Conservation (phyloP, 2,888 invertebrate species). For the Lochmaea capreae region DNA sequence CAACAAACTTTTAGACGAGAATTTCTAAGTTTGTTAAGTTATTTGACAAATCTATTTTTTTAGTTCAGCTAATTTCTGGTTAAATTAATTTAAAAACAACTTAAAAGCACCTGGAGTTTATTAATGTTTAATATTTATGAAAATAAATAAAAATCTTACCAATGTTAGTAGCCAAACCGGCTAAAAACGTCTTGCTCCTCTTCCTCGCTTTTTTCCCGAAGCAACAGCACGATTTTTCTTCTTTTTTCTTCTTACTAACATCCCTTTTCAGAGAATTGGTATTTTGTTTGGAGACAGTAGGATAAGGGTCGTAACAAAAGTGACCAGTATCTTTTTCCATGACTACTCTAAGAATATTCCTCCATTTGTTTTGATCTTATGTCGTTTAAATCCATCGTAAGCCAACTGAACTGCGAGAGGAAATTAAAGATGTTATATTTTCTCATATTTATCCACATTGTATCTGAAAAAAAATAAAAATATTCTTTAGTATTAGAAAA, state of each 20-base stretch:
- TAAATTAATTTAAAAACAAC: no score
- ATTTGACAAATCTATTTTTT: no score
- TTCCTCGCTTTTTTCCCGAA: slow-evolving; percentile 59
- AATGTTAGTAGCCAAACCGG: slow-evolving; percentile 83
- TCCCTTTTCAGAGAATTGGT: slow-evolving; percentile 60
- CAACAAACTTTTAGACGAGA: no score
- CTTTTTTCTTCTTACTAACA: slow-evolving; percentile 64
- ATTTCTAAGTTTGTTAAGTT: no score
- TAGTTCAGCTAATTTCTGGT: no score
- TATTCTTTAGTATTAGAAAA: no score
- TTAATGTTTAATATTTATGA: no score
- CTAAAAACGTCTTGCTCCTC: slow-evolving; percentile 70
- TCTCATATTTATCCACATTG: background rate
- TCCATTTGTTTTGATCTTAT: slow-evolving; percentile 22
- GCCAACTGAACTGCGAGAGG: background rate
- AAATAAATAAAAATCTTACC: slow-evolving; percentile 40
- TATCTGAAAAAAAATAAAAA: background rate
- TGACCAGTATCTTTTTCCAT: slow-evolving; percentile 62
- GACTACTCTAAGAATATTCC: slow-evolving; percentile 23
- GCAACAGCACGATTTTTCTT: slow-evolving; percentile 59
- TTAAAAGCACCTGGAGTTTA: no score
- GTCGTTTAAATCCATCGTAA: slow-evolving; percentile 1
- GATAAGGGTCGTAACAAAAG: slow-evolving; percentile 66
- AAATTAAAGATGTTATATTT: background rate
- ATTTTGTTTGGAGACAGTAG: slow-evolving; percentile 60